Base-by-base conservation (phyloP, 2,888 invertebrate species). In the Tachina lurida region DNA sequence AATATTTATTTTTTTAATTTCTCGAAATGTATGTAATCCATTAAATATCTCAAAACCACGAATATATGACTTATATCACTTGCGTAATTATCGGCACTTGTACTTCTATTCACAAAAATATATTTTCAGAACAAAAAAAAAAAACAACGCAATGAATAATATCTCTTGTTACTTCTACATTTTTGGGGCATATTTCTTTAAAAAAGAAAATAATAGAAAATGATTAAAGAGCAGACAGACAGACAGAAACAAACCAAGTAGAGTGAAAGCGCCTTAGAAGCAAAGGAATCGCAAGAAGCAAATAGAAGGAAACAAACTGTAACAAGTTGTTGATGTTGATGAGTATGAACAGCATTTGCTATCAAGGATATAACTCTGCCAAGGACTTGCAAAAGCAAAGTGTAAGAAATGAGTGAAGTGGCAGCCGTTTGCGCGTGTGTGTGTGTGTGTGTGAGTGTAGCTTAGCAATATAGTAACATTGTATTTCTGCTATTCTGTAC, bases 301-400 rank as follows among this genome's bases (percentile, higher is more conserved):
- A 45, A 22, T 13, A 58, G 52, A 2, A 75, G 70, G 45, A 67
- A 84, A 60, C 56, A 67, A 68, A 84, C 68, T 56, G 81, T 81
- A 81, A 85, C 84, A 85, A 81, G 81, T 84, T 81, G 81, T 81
- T 85, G 81, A 85, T 85, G 81, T 81, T 85, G 84, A 85, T 81
- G 81, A 77, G 81, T 76, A 73, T 77, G 84, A 77, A 81, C 84
- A 81, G 77, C 43, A 81, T 39, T 78, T 67, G 60, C 74, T 43
- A 71, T 65, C 63, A 71, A 49, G 58, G 58, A 65, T 63, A 76
- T 39, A 17, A 43, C 17, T 31, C 49, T 60, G 65, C 77, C 83
- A 83, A 65, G 71, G 71, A 65, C 74, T 65, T 13, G 19, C 15
- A 74, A 15, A 56, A 68, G 19, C 12, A 80, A 49, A 58, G 45